A percentile compares a stretch with the other conserved stretches of the same genome.
Conservation (phyloP, 2,888 invertebrate species). For the Cantharis rustica region DNA sequence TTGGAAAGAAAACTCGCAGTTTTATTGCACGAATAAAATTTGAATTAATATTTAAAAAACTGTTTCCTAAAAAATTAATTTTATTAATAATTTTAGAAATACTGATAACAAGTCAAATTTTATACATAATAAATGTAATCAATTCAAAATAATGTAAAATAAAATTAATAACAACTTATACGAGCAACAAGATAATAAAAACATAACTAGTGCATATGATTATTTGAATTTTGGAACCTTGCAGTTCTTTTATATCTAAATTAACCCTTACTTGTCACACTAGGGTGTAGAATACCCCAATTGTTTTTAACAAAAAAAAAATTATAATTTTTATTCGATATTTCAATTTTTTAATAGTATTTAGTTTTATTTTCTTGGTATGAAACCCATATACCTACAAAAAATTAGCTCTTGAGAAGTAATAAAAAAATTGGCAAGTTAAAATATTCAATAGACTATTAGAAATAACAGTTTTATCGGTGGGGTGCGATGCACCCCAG, state of each 20-base stretch:
- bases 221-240: neutral
- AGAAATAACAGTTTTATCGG: no score
- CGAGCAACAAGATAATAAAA: neutral
- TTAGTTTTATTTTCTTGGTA: no score
- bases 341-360: no score
- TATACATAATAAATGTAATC: neutral
- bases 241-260: neutral
- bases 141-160: neutral
- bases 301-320: no score
- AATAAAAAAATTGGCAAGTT: no score
- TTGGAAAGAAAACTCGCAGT: neutral
- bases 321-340: no score
- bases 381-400: no score
- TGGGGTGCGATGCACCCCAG: no score
- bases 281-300: no score
- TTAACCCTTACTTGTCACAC: no score
- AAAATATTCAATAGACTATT: no score
- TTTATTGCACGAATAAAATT: neutral
- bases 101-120: neutral
- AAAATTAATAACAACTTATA: neutral
- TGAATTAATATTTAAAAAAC: neutral
- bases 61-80: neutral
- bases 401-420: no score
- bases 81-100: neutral
- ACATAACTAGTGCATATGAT: neutral